Conservation (phyloP, 2,797 vertebrate species). For the Gadopsis bispinosus region DNA sequence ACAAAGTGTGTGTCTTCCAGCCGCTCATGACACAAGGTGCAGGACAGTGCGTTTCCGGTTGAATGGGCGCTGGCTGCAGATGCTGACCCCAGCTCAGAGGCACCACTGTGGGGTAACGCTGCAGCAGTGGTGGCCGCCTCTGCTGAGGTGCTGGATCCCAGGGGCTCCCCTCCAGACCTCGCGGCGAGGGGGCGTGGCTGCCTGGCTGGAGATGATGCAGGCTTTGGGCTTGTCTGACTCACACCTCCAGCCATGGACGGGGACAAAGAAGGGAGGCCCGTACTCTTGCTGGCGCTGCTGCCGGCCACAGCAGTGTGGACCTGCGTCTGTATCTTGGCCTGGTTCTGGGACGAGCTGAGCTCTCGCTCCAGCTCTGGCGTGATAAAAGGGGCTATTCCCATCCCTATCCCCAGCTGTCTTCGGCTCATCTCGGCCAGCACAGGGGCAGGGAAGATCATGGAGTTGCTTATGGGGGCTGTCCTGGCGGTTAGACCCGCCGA, state of each 20-base stretch:
- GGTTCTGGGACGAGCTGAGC: constrained; percentile 81
- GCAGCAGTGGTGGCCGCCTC: constrained; percentile 77
- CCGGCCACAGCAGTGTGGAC: constrained; percentile 57
- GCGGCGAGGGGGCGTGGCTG: constrained; percentile 73
- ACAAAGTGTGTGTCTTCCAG: constrained; percentile 87
- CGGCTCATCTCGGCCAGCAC: constrained; percentile 87
- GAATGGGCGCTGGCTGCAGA: constrained; percentile 74
- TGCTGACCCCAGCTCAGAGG: constrained; percentile 76
- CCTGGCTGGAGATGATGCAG: constrained; percentile 79
- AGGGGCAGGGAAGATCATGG: constrained; percentile 85
- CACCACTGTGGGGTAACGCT: constrained; percentile 78
- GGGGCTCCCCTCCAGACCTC: constrained; percentile 74
- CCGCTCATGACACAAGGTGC: constrained; percentile 86
- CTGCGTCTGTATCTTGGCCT: constrained; percentile 68
- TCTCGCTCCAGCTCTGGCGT: constrained; percentile 88
- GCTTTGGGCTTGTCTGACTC: constrained; percentile 81
- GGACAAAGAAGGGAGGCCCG: constrained; percentile 67
- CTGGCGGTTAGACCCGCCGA: constrained; percentile 83
- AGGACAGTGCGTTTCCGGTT: constrained; percentile 81
- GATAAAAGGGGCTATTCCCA: constrained; percentile 83
- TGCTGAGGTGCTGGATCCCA: constrained; percentile 74
- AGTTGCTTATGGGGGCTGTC: constrained; percentile 73
- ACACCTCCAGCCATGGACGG: constrained; percentile 74
- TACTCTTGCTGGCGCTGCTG: constrained; percentile 59
- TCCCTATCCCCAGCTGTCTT: constrained; percentile 81